Evolutionary conservation across 2,113 vertebrate genomes (phyloP).

Genomic region (Mus spicilegus): DNA sequence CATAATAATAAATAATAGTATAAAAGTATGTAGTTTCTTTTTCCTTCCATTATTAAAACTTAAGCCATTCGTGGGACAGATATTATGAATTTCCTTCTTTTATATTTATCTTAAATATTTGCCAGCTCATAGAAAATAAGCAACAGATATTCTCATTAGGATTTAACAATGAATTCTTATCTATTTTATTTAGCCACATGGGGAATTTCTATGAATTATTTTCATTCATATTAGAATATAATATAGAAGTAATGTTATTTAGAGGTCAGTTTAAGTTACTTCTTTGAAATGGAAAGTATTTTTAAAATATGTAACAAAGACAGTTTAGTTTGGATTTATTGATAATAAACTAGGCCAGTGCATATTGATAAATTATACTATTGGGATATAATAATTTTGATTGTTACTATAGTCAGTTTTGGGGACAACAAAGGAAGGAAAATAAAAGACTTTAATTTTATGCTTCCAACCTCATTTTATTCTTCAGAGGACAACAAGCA

Average conservation of each 20-base stretch:
- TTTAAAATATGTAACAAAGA: background rate
- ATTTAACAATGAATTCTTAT: background rate
- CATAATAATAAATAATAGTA: background rate
- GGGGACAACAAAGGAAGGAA: background rate
- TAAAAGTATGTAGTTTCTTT: background rate
- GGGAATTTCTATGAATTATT: background rate
- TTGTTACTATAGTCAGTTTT: background rate
- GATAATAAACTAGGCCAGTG: background rate
- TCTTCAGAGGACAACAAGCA: too few relatives aligned
- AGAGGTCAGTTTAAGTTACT: background rate
- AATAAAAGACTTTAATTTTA: background rate
- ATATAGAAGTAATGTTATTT: background rate
- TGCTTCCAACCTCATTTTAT: too few relatives aligned
- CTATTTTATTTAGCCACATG: background rate
- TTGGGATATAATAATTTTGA: background rate
- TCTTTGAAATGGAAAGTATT: background rate
- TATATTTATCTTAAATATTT: background rate
- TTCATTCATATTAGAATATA: background rate
- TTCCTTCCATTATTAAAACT: background rate
- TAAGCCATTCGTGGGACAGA: background rate
- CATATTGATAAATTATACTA: background rate
- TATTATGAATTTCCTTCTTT: background rate
- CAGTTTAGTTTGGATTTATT: conserved; percentile 3
- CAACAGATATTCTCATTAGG: background rate
- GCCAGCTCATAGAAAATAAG: background rate